Conservation (phyloP, 2,888 invertebrate species). For the Tortrix viridana region DNA sequence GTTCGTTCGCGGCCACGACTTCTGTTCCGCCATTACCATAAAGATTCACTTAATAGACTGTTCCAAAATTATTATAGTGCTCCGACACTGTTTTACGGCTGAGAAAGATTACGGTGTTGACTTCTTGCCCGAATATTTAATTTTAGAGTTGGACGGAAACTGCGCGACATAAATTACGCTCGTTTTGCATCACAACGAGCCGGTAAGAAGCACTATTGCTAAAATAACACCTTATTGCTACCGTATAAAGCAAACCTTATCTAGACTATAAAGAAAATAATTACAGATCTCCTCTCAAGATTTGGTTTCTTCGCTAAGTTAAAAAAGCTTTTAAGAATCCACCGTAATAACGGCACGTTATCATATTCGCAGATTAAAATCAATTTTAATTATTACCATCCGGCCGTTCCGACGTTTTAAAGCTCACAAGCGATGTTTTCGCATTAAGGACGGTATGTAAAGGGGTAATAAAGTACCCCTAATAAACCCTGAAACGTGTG, state of each 20-base stretch:
- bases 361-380: conserved; percentile 73
- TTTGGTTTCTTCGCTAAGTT: conserved; percentile 56
- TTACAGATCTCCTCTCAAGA: conserved; percentile 60
- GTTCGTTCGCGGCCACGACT: conserved; percentile 77
- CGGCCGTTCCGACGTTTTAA: conserved; percentile 58
- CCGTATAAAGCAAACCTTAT: conserved; percentile 54
- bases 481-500: conserved; percentile 79
- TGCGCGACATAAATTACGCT: conserved; percentile 50
- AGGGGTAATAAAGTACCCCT: conserved; percentile 77
- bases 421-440: conserved; percentile 61
- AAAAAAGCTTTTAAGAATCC: conserved; percentile 59
- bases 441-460: conserved; percentile 67
- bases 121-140: conserved; percentile 60
- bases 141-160: conserved; percentile 56
- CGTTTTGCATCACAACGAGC: conserved; percentile 34
- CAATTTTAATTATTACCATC: conserved; percentile 74
- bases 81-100: conserved; percentile 74
- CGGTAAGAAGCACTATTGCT: conserved; percentile 40
- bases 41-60: conserved; percentile 83
- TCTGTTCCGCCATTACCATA: conserved; percentile 81
- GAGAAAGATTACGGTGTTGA: conserved; percentile 65
- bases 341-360: conserved; percentile 63
- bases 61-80: conserved; percentile 80
- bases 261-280: conserved; percentile 56
- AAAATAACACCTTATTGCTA: conserved; percentile 47